Percentiles rank a stretch among this genome's conserved stretches.
Conservation (phyloP, 1,140 invertebrate species). For the Brachionus manjavacas region DNA sequence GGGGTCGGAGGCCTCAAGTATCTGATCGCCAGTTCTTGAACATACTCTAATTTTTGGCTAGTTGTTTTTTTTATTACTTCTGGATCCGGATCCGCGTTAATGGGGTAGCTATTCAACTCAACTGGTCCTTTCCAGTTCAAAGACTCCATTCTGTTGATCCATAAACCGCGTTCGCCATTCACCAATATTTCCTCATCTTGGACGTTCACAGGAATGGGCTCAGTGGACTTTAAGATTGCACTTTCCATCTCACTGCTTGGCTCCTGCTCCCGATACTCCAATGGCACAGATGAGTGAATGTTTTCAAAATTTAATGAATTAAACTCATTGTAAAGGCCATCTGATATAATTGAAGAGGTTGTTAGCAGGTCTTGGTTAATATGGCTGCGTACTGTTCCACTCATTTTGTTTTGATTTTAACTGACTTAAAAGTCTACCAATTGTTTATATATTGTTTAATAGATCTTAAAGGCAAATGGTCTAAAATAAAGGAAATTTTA, state of each 20-base stretch:
- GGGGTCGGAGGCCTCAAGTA: conserved; percentile 38
- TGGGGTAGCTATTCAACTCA: neutral
- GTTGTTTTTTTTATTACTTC: conserved; percentile 16
- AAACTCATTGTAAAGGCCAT: conserved; percentile 23
- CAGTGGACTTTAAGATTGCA: neutral
- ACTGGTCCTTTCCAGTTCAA: neutral
- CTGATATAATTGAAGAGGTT: neutral
- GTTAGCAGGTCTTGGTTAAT: neutral
- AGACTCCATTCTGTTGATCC: neutral
- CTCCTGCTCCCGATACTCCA: neutral
- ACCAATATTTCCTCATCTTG: neutral
- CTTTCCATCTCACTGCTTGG: neutral
- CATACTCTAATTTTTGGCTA: neutral
- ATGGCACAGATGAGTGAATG: neutral
- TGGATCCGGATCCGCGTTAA: conserved; percentile 20
- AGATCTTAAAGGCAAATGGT: neutral
- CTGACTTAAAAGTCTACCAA: neutral
- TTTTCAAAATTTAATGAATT: conserved; percentile 8
- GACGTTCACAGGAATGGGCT: conserved; percentile 2
- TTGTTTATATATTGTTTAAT: neutral
- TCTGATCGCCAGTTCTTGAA: conserved; percentile 36
- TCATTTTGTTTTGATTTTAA: conserved; percentile 1
- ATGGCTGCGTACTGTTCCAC: neutral
- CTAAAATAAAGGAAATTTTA: neutral
- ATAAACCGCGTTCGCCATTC: neutral